phyloP scores from a whole-genome alignment of 2,797 vertebrate species.

The Brachyrhaphis roseni region DNA sequence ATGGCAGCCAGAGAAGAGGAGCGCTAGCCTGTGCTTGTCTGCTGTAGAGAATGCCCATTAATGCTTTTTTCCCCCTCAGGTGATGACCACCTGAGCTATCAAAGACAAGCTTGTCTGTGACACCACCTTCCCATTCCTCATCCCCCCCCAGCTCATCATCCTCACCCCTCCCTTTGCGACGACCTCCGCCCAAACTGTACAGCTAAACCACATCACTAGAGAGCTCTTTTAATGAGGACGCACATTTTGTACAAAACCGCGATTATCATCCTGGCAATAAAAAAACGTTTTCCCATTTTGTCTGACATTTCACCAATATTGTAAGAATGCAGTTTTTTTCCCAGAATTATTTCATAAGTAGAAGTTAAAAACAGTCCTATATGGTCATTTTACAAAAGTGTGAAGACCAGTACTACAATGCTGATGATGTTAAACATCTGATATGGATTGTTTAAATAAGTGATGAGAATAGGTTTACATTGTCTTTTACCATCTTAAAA shows the following conservation, averaged over 20 bases:
- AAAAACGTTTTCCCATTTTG: neutral
- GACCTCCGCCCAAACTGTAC: conserved; percentile 37
- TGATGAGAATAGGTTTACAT: neutral
- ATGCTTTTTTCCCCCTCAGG: conserved; percentile 73
- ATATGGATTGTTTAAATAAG: neutral
- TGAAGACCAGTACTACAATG: too few relatives aligned
- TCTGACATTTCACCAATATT: neutral
- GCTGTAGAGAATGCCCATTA: conserved; percentile 77
- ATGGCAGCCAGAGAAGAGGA: conserved; percentile 61
- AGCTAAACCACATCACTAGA: conserved; percentile 2
- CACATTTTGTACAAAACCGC: neutral
- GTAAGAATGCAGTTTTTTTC: neutral
- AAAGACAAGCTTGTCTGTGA: conserved; percentile 75
- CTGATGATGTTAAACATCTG: too few relatives aligned
- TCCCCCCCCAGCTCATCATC: conserved; percentile 40
- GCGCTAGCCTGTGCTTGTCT: conserved; percentile 78
- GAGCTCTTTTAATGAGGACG: neutral
- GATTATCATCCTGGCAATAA: neutral
- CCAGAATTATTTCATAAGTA: neutral
- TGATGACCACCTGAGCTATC: conserved; percentile 83
- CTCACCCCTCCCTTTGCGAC: conserved; percentile 25
- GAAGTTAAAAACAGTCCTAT: neutral
- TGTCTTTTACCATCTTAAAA: too few relatives aligned
- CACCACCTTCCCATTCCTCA: conserved; percentile 31
- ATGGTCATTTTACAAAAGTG: too few relatives aligned